Percentiles rank a stretch among this genome's conserved stretches.
Evolutionary conservation across 2,888 invertebrate genomes (phyloP).

Genomic region (Acholoe squamosa): DNA sequence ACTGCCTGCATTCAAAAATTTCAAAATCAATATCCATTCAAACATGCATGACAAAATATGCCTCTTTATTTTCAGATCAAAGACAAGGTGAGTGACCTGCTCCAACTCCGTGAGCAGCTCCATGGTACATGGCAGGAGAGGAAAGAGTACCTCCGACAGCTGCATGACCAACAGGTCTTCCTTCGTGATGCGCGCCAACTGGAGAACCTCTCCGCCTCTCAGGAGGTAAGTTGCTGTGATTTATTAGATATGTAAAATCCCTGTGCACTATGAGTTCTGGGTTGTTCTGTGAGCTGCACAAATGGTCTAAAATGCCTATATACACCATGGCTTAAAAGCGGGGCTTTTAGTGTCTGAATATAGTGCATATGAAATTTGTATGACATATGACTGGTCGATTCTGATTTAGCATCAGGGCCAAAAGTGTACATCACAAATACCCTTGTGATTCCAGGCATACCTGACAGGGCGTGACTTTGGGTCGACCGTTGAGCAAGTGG

Average conservation of each 20-base stretch:
- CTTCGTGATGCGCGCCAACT: constrained; percentile 95
- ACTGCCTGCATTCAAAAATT: not conserved
- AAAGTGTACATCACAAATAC: too few species aligned
- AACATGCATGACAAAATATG: not conserved
- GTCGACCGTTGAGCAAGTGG: constrained; percentile 98
- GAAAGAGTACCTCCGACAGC: constrained; percentile 99
- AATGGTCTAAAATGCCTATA: too few species aligned
- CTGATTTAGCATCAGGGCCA: too few species aligned
- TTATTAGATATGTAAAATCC: too few species aligned
- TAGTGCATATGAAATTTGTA: too few species aligned
- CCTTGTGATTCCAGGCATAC: constrained; percentile 76
- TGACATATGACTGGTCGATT: too few species aligned
- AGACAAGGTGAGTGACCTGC: constrained; percentile 86
- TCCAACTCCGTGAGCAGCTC: constrained; percentile 92
- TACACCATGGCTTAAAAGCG: too few species aligned
- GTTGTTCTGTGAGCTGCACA: too few species aligned
- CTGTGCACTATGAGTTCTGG: too few species aligned
- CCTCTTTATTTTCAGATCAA: constrained; percentile 76
- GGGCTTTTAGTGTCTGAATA: too few species aligned
- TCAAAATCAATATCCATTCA: not conserved
- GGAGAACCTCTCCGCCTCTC: constrained; percentile 93
- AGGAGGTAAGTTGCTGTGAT: constrained; percentile 88
- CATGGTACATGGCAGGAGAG: constrained; percentile 94
- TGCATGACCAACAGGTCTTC: constrained; percentile 97
- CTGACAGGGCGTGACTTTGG: constrained; percentile 90